A percentile compares a stretch with the other conserved stretches of the same genome.
Evolutionary conservation across 2,113 vertebrate genomes (phyloP).

Genomic region (Tenebrosternarchus preto): DNA sequence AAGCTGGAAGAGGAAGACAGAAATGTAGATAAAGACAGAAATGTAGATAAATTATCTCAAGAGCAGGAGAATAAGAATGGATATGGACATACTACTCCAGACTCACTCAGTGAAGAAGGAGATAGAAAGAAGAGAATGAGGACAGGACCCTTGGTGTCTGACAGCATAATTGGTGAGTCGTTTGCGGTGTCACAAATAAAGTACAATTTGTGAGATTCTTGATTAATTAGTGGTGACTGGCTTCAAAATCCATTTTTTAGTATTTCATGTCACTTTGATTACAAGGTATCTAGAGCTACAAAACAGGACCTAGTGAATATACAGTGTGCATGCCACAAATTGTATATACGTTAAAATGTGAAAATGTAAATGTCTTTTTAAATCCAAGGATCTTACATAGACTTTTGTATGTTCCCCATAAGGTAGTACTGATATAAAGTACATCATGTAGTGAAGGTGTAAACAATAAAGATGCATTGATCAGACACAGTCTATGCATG

Average conservation of each 20-base stretch:
- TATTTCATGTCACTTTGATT: not conserved
- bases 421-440: not conserved
- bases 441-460: not conserved
- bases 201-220: not conserved
- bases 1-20: not conserved
- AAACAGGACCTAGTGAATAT: not conserved
- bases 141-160: conserved; percentile 63
- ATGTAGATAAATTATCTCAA: no score
- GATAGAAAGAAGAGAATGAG: conserved; percentile 65
- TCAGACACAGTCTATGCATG: not conserved
- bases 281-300: not conserved
- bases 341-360: not conserved
- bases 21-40: not conserved
- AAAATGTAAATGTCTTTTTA: not conserved
- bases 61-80: not conserved
- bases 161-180: conserved; percentile 66
- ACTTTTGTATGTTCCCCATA: no score
- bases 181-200: conserved; percentile 2
- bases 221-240: no score
- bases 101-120: conserved; percentile 21
- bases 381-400: no score
- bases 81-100: conserved; percentile 25
- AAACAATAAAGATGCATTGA: not conserved
- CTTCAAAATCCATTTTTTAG: no score
- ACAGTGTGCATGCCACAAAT: not conserved